Conservation (phyloP, 2,113 vertebrate species). For the Bucco capensis region DNA sequence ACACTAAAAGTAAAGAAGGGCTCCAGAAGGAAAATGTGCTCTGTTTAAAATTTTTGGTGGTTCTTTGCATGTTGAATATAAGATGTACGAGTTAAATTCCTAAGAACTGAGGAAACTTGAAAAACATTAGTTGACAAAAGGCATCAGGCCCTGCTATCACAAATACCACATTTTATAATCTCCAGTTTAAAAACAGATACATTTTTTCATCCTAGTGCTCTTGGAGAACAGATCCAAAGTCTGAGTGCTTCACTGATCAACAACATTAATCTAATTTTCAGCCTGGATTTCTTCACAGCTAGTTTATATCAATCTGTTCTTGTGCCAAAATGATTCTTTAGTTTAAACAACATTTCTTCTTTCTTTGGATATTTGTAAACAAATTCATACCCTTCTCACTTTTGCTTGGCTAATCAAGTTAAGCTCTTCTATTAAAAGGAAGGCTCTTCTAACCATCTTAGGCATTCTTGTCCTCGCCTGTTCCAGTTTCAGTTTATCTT, state of each 20-base stretch:
- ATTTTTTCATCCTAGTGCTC: neutral
- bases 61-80: neutral
- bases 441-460: neutral
- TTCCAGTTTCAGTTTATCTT: neutral
- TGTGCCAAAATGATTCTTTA: neutral
- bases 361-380: neutral
- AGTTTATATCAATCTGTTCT: neutral
- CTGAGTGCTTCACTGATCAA: neutral
- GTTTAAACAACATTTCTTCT: neutral
- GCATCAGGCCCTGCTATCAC: neutral
- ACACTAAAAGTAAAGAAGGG: neutral
- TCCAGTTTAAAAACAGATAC: neutral
- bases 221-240: neutral
- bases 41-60: neutral
- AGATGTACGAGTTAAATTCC: neutral
- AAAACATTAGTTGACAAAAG: neutral
- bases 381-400: neutral
- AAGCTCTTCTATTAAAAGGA: neutral
- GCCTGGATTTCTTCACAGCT: neutral
- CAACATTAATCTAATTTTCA: slow-evolving; percentile 18
- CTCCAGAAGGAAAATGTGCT: neutral
- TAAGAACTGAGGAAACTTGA: neutral
- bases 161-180: neutral
- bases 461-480: neutral
- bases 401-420: neutral